Percentiles rank a stretch among this genome's conserved stretches.
phyloP scores from a whole-genome alignment of 2,113 vertebrate species.

The Mystacornis crossleyi region DNA sequence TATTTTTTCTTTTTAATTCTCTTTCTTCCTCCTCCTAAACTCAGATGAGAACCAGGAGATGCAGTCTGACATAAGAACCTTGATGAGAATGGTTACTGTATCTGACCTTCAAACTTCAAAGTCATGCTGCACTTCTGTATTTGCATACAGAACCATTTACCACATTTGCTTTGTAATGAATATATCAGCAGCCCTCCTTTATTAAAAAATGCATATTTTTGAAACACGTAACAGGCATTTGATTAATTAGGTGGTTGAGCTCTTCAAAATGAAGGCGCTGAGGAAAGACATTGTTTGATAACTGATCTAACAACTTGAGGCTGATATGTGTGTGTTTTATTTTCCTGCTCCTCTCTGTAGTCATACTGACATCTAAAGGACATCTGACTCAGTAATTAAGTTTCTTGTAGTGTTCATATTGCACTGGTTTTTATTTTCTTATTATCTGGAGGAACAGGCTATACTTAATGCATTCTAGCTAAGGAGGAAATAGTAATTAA shows the following conservation, averaged over 20 bases:
- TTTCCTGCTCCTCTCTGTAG: constrained; percentile 21
- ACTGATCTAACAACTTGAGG: constrained; percentile 34
- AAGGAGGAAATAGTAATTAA: constrained; percentile 36
- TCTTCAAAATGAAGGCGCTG: constrained; percentile 3
- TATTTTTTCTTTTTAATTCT: not conserved
- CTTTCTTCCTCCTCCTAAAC: not conserved
- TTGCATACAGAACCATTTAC: constrained; percentile 1
- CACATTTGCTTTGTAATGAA: not conserved
- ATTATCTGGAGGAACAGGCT: constrained; percentile 1
- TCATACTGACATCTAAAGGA: constrained; percentile 55
- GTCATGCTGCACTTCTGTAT: not conserved
- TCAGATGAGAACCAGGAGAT: constrained; percentile 5
- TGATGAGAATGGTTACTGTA: not conserved
- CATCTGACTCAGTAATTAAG: constrained; percentile 45
- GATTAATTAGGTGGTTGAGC: not conserved
- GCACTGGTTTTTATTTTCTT: constrained; percentile 21
- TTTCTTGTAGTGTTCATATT: constrained; percentile 15
- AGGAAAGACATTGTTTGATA: constrained; percentile 49
- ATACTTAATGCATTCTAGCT: not conserved
- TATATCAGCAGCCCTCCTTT: not conserved
- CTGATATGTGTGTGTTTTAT: not conserved
- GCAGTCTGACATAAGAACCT: not conserved
- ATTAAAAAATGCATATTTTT: not conserved
- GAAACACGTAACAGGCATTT: not conserved
- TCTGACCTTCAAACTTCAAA: constrained; percentile 70